A percentile compares a stretch with the other conserved stretches of the same genome.
Evolutionary conservation across 2,888 invertebrate genomes (phyloP).

Genomic region (Lamellibrachia columna): DNA sequence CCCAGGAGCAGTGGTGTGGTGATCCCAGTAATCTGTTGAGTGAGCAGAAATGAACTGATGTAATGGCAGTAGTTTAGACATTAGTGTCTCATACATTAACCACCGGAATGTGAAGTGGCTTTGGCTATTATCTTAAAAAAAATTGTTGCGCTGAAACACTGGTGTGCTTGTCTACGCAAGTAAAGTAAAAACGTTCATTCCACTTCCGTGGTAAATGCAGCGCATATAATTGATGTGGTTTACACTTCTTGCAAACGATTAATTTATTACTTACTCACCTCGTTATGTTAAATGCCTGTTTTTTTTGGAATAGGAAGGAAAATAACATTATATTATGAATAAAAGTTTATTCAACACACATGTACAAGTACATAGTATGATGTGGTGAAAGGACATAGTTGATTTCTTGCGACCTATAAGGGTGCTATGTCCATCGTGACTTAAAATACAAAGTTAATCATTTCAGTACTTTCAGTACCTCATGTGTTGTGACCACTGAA

Average conservation of each 20-base stretch:
- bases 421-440: too few relatives aligned
- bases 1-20: not conserved
- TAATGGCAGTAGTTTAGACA: not conserved
- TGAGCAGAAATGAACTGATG: not conserved
- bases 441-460: too few relatives aligned
- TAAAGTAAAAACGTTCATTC: not conserved
- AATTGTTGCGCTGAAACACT: not conserved
- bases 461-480: too few relatives aligned
- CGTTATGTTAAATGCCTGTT: not conserved
- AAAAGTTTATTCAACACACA: too few relatives aligned
- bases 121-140: constrained; percentile 9
- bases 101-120: not conserved
- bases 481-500: too few relatives aligned
- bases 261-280: not conserved
- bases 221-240: not conserved
- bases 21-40: constrained; percentile 7
- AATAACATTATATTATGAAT: not conserved
- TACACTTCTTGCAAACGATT: constrained; percentile 6
- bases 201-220: not conserved
- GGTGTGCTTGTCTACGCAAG: not conserved
- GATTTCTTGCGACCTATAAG: too few relatives aligned
- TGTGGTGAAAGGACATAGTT: too few relatives aligned
- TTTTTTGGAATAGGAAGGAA: not conserved
- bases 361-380: too few relatives aligned
- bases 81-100: not conserved